Evolutionary conservation across 2,888 invertebrate species (phyloP).

Genomic region (Rhagonycha lutea): DNA sequence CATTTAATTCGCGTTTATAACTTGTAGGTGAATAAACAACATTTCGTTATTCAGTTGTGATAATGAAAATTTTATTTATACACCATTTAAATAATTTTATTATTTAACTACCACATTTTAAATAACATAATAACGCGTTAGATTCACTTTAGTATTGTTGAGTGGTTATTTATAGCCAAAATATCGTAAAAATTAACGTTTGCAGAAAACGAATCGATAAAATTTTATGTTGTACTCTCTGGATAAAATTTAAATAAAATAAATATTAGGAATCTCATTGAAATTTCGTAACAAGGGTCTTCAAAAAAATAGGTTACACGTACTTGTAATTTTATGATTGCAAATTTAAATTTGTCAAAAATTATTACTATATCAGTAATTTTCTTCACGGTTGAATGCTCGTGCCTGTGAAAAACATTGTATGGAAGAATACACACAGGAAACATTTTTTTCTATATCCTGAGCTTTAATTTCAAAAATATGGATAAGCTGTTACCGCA

Average conservation of each 20-base stretch:
- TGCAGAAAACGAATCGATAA: neutral
- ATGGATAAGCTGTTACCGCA: neutral
- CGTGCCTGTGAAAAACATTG: neutral
- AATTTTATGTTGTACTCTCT: neutral
- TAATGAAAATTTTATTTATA: neutral
- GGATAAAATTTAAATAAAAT: neutral
- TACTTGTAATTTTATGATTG: neutral
- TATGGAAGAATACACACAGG: neutral
- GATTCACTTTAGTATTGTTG: neutral
- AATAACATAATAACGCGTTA: neutral
- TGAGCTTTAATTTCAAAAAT: neutral
- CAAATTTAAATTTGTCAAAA: neutral
- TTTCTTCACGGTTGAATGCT: neutral
- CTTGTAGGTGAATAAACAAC: neutral
- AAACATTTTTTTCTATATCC: neutral
- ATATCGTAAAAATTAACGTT: neutral
- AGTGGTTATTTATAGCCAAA: neutral
- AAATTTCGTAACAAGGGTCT: neutral
- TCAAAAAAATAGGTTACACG: neutral
- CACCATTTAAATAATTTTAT: neutral
- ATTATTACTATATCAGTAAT: neutral
- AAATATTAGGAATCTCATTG: neutral
- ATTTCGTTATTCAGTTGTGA: neutral
- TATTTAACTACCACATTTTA: slow-evolving; percentile 1
- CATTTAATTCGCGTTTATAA: neutral